phyloP scores from a whole-genome alignment of 2,797 vertebrate genomes.

The Iguana delicatissima region DNA sequence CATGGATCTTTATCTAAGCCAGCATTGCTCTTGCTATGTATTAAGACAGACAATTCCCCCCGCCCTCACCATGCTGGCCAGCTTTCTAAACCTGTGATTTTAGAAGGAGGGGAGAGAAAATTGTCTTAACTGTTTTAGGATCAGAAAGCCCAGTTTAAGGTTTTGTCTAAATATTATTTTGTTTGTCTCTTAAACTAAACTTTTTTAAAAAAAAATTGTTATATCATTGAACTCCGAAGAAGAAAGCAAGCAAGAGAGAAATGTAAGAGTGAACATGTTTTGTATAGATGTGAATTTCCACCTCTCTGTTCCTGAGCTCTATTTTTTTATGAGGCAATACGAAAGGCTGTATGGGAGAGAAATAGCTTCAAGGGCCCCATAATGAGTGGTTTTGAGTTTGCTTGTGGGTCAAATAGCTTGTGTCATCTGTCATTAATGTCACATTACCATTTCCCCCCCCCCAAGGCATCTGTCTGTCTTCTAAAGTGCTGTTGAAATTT shows the following conservation, averaged over 20 bases:
- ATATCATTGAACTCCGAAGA: not conserved
- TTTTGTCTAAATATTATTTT: not conserved
- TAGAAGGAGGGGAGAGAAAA: not conserved
- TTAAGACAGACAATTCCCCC: too few species aligned
- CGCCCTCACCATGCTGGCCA: too few species aligned
- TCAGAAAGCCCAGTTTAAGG: not conserved
- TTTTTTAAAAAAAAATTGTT: not conserved
- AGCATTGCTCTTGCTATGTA: too few species aligned
- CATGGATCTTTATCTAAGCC: too few species aligned
- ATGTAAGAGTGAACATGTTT: not conserved
- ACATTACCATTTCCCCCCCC: slow-evolving; percentile 42
- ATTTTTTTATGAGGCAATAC: slow-evolving; percentile 40
- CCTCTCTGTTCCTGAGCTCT: not conserved
- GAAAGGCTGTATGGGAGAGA: slow-evolving; percentile 20
- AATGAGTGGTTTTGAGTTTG: not conserved
- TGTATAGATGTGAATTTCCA: not conserved
- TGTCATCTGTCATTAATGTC: slow-evolving; percentile 41
- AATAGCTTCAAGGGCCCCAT: not conserved
- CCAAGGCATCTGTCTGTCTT: slow-evolving; percentile 37
- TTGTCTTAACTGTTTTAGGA: not conserved
- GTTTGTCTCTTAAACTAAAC: not conserved
- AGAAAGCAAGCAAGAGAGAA: slow-evolving; percentile 16
- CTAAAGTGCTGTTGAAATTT: slow-evolving; percentile 47
- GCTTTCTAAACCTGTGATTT: too few species aligned
- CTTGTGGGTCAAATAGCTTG: slow-evolving; percentile 35